Conservation (phyloP, 2,113 vertebrate genomes). For the Hylia prasina region DNA sequence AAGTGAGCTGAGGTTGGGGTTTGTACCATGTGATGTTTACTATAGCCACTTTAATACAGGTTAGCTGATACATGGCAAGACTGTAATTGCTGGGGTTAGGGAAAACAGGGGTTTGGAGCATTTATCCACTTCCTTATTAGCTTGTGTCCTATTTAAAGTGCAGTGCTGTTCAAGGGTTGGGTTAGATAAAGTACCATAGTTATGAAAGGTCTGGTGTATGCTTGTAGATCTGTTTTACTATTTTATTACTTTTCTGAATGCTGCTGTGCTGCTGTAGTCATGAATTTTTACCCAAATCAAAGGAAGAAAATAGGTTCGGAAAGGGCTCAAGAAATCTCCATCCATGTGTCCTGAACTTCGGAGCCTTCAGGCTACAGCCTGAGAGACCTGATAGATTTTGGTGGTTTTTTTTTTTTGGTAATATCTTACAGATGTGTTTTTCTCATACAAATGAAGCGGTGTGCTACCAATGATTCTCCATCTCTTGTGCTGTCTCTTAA, state of each 20-base stretch:
- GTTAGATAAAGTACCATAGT: not conserved
- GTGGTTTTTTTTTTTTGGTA: not conserved
- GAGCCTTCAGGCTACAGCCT: not conserved
- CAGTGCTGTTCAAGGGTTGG: not conserved
- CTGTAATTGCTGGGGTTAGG: not conserved
- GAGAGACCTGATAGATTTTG: not conserved
- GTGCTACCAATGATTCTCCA: not conserved
- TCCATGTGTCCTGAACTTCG: not conserved
- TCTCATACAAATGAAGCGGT: not conserved
- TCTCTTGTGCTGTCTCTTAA: not conserved
- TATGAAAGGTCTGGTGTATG: not conserved
- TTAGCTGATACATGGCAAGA: not conserved
- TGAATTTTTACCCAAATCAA: not conserved
- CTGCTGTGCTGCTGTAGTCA: not conserved
- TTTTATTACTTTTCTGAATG: not conserved
- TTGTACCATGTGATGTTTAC: not conserved
- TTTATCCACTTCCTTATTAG: not conserved
- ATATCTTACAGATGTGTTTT: not conserved
- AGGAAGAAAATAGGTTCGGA: not conserved
- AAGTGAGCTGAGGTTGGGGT: not conserved
- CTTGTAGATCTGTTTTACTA: not conserved
- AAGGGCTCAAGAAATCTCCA: not conserved
- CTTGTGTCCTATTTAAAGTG: not conserved
- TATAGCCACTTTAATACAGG: not conserved
- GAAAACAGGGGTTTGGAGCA: not conserved